A percentile compares a stretch with the other conserved stretches of the same genome.
Evolutionary conservation across 2,113 vertebrate species (phyloP).

Genomic region (Entomyzon cyanotis): DNA sequence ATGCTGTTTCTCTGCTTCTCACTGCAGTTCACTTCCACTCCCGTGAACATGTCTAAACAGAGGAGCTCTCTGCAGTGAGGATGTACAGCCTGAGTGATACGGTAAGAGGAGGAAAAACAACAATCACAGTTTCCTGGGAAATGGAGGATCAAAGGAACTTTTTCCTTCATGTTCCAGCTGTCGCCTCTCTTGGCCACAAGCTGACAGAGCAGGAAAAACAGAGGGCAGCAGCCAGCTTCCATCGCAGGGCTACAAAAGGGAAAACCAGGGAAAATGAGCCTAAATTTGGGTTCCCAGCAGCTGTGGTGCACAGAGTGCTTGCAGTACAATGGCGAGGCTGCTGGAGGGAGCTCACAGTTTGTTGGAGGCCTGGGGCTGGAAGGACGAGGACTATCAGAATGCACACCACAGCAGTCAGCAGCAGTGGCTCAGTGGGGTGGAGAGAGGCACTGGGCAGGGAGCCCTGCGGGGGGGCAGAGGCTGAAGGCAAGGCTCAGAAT

Average conservation of each 20-base stretch:
- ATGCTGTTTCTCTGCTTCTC: background rate
- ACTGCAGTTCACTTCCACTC: background rate
- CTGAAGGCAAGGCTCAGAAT: background rate
- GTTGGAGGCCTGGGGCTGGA: background rate
- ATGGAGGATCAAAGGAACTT: background rate
- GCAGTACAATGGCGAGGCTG: background rate
- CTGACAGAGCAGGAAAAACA: background rate
- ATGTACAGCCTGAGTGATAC: background rate
- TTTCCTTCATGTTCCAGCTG: background rate
- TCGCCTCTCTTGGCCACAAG: background rate
- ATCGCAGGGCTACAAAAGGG: background rate
- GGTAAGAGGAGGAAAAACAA: conserved; percentile 9
- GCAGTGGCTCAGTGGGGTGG: background rate
- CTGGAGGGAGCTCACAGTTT: conserved; percentile 45
- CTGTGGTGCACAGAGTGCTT: background rate
- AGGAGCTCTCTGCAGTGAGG: background rate
- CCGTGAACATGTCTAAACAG: background rate
- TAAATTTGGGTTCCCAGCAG: background rate
- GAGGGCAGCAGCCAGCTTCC: background rate
- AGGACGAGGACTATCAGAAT: background rate
- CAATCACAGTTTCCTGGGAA: background rate
- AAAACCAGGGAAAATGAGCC: background rate
- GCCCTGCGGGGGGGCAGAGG: background rate
- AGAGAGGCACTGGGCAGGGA: background rate
- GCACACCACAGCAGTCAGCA: background rate